Base-by-base conservation (phyloP, 2,113 vertebrate species). In the Hiodon tergisus region DNA sequence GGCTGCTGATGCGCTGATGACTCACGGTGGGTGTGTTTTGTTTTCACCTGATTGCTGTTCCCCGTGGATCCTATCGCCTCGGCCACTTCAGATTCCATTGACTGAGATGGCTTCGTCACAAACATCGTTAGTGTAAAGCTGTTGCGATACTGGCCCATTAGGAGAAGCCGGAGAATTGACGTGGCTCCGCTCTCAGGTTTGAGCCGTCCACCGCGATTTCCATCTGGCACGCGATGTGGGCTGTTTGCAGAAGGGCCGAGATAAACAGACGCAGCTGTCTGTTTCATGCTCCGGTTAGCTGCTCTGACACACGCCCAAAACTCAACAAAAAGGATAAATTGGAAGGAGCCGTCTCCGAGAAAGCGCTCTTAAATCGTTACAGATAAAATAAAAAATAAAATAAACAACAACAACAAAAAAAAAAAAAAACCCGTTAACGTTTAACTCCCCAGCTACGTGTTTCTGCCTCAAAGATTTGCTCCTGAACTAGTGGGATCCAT, bases 161-260 rank as follows among this genome's bases (percentile, higher is more conserved):
- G 46, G 46, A 9, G 31, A 3, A 65, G 62, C 31, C 9, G 46
- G 9, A 31, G 63, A 5, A 31, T 65, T 65, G 47, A 65, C 8
- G 47, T 1, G 62, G 62, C 16, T 54, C n/a, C 5, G 62, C 16
- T 54, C n/a, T 16, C 8, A 31, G 52, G 50, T 51, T 16, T 69
- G 47, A 52, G 54, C 55, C 50, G 3, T 17, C 52, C 14, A 55
- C 50, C 54, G 16, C 7, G 62, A 65, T 65, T 46, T 46, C 17
- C 17, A 65, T 11, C 68, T 55, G 68, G 13, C 52, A 55, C 53
- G 52, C 68, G 55, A 70, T 70, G n/a, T 57, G 68, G 52, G 52
- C 52, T 51, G 53, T n/a, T 5, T 54, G 6, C 16, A 70, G 55
- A 31, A 65, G 13, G 17, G 13, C 13, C n/a, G 16, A 65, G 52